Conservation (phyloP, 2,888 invertebrate genomes). For the Trichopria drosophilae region DNA sequence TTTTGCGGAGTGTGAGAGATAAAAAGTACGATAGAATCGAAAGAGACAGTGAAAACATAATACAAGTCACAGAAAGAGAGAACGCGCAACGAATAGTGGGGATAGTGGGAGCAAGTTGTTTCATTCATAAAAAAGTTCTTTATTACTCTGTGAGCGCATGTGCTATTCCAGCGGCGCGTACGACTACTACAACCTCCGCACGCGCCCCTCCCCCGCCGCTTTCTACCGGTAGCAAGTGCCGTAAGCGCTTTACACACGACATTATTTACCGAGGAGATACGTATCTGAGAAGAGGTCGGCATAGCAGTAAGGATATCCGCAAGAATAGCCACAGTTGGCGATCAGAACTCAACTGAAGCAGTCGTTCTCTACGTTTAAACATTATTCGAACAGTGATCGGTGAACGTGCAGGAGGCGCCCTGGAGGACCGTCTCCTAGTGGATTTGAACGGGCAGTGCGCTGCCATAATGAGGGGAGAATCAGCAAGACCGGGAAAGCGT, state of each 20-base stretch:
- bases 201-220: slow-evolving; percentile 24
- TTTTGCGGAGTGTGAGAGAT: no score
- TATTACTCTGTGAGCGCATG: slow-evolving; percentile 56
- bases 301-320: not conserved
- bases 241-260: slow-evolving; percentile 43
- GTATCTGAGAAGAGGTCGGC: not conserved
- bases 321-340: no score
- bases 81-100: slow-evolving; percentile 22
- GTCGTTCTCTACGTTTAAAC: no score
- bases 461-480: slow-evolving; percentile 59
- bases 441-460: slow-evolving; percentile 37
- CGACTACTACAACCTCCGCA: slow-evolving; percentile 27
- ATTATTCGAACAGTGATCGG: no score
- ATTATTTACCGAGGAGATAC: slow-evolving; percentile 43
- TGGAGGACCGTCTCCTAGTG: slow-evolving; percentile 39
- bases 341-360: no score
- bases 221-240: no score
- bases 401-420: no score
- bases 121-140: slow-evolving; percentile 59
- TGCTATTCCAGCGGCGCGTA: slow-evolving; percentile 53
- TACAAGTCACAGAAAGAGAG: slow-evolving; percentile 19
- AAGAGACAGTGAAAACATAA: slow-evolving; percentile 24
- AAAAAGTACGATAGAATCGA: slow-evolving; percentile 22
- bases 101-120: slow-evolving; percentile 44
- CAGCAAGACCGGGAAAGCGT: slow-evolving; percentile 72